Base-by-base conservation (phyloP, 2,113 vertebrate species). In the Petaurus breviceps region DNA sequence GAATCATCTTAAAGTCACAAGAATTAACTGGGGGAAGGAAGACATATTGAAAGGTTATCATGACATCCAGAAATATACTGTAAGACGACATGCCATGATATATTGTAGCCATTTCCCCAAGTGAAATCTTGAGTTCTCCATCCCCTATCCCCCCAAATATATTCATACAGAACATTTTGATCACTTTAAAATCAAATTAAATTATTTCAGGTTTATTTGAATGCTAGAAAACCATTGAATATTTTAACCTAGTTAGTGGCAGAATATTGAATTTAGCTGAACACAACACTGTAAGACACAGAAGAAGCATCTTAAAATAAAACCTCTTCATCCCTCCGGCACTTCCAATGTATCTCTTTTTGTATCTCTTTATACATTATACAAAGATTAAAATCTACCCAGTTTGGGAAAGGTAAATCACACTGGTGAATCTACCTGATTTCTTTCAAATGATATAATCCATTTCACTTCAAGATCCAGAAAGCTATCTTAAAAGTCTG, bases 341-440 rank as follows among this genome's bases (percentile, higher is more conserved):
- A 68, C 68, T 51, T 90, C 61, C 4, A 0, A 91, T 92, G 49
- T 92, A 94, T 95, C 95, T n/a, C n/a, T n/a, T n/a, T n/a, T n/a
- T n/a, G n/a, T n/a, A 49, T 49, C 47, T 4, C 47, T 49, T 49
- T 49, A 49, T 49, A 49, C 47, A 49, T 49, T 49, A 49, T 49
- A 49, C 97, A 96, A 94, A 97, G 96, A 96, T 93, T 97, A 96
- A 94, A 94, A 98, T 95, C 37, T 97, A 90, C 50, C 90, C 94
- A 24, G 55, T 96, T 95, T 94, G 93, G 94, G 94, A 92, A 95
- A 98, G 97, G 96, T 96, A 96, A 84, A 96, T 94, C 97, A 96
- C 94, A 98, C 97, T 97, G 97, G 97, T 97, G 98, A 96, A 92
- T 97, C 94, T 98, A 97, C 97, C 94, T 96, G 95, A 52, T 50